Conservation (phyloP, 2,113 vertebrate species). For the Nothoprocta pentlandii region DNA sequence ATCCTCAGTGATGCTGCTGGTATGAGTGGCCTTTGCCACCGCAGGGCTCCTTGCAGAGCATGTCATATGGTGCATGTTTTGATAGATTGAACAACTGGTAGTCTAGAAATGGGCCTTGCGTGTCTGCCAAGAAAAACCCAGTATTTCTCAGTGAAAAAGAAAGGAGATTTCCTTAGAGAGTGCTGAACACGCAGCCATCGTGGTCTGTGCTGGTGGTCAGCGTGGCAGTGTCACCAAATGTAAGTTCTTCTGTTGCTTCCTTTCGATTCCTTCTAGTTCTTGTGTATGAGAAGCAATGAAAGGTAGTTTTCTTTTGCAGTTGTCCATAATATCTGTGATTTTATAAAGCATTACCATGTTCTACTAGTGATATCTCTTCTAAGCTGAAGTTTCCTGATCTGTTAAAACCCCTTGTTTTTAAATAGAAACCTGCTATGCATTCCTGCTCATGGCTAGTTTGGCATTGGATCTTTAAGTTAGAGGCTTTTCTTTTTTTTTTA, state of each 20-base stretch:
- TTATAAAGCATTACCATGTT: background rate
- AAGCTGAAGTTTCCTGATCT: background rate
- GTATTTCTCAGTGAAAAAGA: slow-evolving; percentile 21
- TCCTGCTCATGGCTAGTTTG: background rate
- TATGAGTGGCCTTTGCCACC: background rate
- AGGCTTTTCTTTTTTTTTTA: background rate
- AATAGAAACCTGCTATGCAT: background rate
- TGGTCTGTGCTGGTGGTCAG: background rate
- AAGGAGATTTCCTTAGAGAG: background rate
- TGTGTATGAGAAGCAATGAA: background rate
- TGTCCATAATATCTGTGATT: background rate
- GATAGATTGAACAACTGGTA: background rate
- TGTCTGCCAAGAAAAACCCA: background rate
- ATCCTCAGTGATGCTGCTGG: background rate
- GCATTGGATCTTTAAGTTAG: background rate
- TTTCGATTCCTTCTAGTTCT: background rate
- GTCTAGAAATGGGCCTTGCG: background rate
- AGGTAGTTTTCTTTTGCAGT: background rate
- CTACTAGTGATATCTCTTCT: background rate
- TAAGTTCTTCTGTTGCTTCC: background rate
- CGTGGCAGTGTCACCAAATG: background rate
- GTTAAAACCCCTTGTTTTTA: background rate
- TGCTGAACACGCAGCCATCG: slow-evolving; percentile 34
- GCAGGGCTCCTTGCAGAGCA: background rate
- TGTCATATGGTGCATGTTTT: background rate